Conservation (phyloP, 2,113 vertebrate species). For the Bostrychus sinensis region DNA sequence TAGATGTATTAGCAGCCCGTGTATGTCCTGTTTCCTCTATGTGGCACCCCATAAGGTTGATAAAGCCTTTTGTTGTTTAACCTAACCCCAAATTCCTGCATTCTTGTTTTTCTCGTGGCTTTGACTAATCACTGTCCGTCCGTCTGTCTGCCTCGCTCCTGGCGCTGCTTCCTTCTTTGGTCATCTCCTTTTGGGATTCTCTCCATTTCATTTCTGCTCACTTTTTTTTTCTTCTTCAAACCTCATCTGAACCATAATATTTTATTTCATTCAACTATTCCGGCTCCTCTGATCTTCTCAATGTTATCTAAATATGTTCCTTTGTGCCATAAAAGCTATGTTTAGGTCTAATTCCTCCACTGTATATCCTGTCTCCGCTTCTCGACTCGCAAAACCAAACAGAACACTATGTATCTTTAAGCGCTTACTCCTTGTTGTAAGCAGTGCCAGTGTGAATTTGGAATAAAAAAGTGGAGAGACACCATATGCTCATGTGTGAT, state of each 20-base stretch:
- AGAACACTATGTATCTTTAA: slow-evolving; percentile 47
- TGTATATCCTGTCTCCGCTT: neutral
- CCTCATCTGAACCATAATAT: slow-evolving; percentile 12
- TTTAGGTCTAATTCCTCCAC: slow-evolving; percentile 15
- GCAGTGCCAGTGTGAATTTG: slow-evolving; percentile 33
- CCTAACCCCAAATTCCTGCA: slow-evolving; percentile 18
- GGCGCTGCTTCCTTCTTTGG: slow-evolving; percentile 73
- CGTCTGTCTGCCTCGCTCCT: slow-evolving; percentile 35
- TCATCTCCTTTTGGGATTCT: slow-evolving; percentile 47
- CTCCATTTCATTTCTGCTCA: slow-evolving; percentile 9
- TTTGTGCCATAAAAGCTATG: slow-evolving; percentile 41
- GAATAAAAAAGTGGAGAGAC: slow-evolving; percentile 41
- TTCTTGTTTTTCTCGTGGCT: slow-evolving; percentile 23
- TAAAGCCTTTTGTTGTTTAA: slow-evolving; percentile 8
- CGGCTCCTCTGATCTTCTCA: neutral
- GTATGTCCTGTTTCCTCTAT: neutral
- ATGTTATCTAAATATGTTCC: neutral
- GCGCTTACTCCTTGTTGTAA: slow-evolving; percentile 30
- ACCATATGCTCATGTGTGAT: slow-evolving; percentile 46
- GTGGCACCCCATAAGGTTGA: neutral
- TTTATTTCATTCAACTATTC: neutral
- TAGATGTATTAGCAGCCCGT: neutral
- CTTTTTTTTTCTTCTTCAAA: neutral
- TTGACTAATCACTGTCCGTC: slow-evolving; percentile 11
- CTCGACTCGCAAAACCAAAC: slow-evolving; percentile 15